Conservation (phyloP, 53 echinoderm and acorn worm genomes). For the Actinopyga echinites region DNA sequence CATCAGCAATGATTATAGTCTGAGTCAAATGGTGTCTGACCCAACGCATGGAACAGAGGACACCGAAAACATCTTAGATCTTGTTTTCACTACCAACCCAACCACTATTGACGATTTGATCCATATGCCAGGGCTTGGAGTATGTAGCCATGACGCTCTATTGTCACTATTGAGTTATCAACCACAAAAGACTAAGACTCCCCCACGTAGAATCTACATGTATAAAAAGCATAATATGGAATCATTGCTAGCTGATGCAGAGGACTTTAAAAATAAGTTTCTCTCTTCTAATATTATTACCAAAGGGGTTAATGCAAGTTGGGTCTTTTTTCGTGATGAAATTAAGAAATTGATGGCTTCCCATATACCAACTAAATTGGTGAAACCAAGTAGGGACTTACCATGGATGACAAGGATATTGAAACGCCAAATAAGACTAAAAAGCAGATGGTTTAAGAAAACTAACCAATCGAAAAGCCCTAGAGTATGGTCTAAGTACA, state of each 20-base stretch:
- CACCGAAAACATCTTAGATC: conserved; percentile 15
- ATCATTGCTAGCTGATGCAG: background rate
- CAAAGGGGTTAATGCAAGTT: background rate
- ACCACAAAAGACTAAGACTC: conserved; percentile 15
- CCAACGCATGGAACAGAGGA: conserved; percentile 22
- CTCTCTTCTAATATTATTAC: background rate
- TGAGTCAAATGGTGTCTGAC: conserved; percentile 40
- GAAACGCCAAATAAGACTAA: background rate
- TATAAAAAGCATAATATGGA: background rate
- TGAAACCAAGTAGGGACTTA: background rate
- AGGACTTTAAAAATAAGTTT: background rate
- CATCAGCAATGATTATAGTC: conserved; percentile 33
- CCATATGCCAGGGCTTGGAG: conserved; percentile 44
- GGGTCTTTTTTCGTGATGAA: background rate
- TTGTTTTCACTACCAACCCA: conserved; percentile 18
- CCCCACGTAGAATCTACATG: conserved; percentile 38
- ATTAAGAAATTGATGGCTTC: background rate
- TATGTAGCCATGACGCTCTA: conserved; percentile 39
- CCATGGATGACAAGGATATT: conserved; percentile 9
- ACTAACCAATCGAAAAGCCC: background rate
- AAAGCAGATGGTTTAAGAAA: conserved; percentile 14
- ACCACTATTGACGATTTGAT: background rate
- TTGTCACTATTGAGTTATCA: conserved; percentile 16
- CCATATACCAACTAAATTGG: background rate
- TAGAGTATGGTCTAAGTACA: background rate